Percentiles rank a stretch among this genome's conserved stretches.
Conservation (phyloP, 1,140 invertebrate genomes). For the Phortica variegata region DNA sequence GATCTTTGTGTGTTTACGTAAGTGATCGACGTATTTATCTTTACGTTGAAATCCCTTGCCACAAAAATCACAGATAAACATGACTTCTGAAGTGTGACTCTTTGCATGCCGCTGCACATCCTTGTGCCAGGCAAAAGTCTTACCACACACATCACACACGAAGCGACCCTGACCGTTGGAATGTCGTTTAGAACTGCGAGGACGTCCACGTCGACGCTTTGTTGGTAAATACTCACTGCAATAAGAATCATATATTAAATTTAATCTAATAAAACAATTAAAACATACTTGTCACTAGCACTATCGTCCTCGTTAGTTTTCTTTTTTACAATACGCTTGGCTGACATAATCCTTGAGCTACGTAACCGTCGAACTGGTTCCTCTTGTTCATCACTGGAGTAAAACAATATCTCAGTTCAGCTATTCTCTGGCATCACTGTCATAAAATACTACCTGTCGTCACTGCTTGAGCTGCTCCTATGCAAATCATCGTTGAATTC, state of each 20-base stretch:
- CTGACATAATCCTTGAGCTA: too few species aligned
- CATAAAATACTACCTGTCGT: too few species aligned
- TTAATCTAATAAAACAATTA: too few species aligned
- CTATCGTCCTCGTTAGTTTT: too few species aligned
- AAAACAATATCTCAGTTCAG: too few species aligned
- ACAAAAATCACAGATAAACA: conserved; percentile 26
- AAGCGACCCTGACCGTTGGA: conserved; percentile 23
- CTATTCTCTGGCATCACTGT: too few species aligned
- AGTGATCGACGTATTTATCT: conserved; percentile 37
- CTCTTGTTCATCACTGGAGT: too few species aligned
- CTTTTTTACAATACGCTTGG: too few species aligned
- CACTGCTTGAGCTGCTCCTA: too few species aligned
- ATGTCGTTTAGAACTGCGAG: conserved; percentile 8
- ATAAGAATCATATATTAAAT: not conserved
- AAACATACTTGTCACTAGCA: too few species aligned
- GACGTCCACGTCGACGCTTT: conserved; percentile 34
- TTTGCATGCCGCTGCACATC: conserved; percentile 41
- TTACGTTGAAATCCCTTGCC: conserved; percentile 39
- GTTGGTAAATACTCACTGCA: not conserved
- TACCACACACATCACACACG: conserved; percentile 28
- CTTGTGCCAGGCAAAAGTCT: conserved; percentile 40
- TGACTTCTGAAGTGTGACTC: conserved; percentile 25
- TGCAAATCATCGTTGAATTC: too few species aligned
- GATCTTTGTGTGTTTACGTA: conserved; percentile 26
- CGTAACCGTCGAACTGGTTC: too few species aligned